Evolutionary conservation across 2,113 vertebrate genomes (phyloP).

Genomic region (Struthio camelus): DNA sequence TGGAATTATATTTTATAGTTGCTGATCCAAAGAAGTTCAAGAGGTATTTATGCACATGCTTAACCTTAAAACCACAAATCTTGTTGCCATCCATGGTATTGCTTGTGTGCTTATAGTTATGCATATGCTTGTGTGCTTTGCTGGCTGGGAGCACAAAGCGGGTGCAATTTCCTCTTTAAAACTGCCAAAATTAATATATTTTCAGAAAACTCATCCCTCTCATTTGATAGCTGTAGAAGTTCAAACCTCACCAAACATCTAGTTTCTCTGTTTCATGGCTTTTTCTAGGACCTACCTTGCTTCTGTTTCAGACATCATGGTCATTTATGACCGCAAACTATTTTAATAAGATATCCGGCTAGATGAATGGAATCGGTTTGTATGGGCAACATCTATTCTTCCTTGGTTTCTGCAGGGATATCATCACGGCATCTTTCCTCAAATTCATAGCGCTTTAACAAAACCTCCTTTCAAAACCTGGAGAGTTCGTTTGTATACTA

Average conservation of each 20-base stretch:
- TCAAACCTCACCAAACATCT: background rate
- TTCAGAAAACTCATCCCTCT: background rate
- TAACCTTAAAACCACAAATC: background rate
- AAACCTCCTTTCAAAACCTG: constrained; percentile 65
- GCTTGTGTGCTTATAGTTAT: background rate
- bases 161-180: background rate
- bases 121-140: background rate
- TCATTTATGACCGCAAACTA: constrained; percentile 69
- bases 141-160: background rate
- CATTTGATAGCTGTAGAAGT: constrained; percentile 15
- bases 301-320: constrained; percentile 4
- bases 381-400: constrained; percentile 65
- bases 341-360: constrained; percentile 75
- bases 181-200: background rate
- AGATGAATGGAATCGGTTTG: constrained; percentile 44
- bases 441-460: constrained; percentile 69
- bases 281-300: background rate
- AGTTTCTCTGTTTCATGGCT: background rate
- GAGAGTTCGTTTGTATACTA: constrained; percentile 40
- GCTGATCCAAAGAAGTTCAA: background rate
- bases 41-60: background rate
- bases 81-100: background rate
- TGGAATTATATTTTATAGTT: background rate
- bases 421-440: constrained; percentile 65
- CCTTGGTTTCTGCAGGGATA: constrained; percentile 65